A percentile compares a stretch with the other conserved stretches of the same genome.
Evolutionary conservation across 2,797 vertebrate genomes (phyloP).

Genomic region (Prionace glauca): DNA sequence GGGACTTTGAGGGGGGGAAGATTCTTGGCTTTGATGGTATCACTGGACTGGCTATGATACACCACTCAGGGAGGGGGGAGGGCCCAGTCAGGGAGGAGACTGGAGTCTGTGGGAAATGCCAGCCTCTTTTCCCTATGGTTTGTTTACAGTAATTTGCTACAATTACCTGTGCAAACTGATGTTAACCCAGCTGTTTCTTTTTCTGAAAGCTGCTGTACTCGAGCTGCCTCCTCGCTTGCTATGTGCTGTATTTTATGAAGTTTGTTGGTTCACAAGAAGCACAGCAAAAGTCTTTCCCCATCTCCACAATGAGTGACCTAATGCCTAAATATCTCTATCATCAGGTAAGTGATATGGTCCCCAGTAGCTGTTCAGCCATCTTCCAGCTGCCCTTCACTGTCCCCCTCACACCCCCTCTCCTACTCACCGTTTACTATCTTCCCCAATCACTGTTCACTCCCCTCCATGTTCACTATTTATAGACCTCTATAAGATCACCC

Average conservation of each 20-base stretch:
- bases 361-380: too few relatives aligned
- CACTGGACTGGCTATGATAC: too few relatives aligned
- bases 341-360: conserved; percentile 57
- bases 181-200: conserved; percentile 38
- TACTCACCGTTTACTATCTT: not conserved
- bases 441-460: not conserved
- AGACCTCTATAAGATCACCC: too few relatives aligned
- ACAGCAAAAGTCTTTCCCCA: conserved; percentile 68
- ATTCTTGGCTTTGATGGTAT: not conserved
- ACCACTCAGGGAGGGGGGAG: not conserved
- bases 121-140: not conserved
- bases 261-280: conserved; percentile 77
- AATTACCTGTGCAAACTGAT: not conserved
- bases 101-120: too few relatives aligned
- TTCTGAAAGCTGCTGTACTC: conserved; percentile 71
- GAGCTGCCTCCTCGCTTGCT: conserved; percentile 74
- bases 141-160: not conserved
- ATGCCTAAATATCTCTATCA: conserved; percentile 62
- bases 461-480: not conserved
- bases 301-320: conserved; percentile 64
- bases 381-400: not conserved
- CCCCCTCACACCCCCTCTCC: too few relatives aligned
- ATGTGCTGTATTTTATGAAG: conserved; percentile 69
- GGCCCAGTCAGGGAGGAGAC: too few relatives aligned
- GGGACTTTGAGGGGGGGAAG: too few relatives aligned